These are phyloP conservation scores for Ceuthmochares aereus DNA, from an alignment of 2,113 vertebrate species.

Conservation along the genomic window DNA sequence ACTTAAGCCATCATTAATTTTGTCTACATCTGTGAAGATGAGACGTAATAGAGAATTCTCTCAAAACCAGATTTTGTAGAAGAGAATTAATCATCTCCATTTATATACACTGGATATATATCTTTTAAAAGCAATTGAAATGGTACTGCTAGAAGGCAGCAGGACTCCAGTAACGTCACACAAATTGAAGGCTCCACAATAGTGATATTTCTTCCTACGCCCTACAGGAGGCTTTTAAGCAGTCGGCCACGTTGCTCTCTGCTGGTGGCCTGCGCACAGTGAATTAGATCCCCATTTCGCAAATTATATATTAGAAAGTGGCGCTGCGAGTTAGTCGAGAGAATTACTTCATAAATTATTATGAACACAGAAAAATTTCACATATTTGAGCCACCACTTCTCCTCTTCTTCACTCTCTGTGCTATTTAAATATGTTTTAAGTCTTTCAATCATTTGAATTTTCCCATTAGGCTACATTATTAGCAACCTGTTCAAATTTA, in stretches of 20 bases:
- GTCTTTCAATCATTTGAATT: conserved; percentile 20
- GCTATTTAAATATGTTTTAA: neutral
- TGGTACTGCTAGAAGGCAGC: neutral
- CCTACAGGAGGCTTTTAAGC: neutral
- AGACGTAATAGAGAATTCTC: neutral
- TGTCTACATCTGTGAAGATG: neutral
- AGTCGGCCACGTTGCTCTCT: neutral
- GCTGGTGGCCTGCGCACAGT: neutral
- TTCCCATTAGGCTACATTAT: conserved; percentile 33
- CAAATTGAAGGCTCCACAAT: neutral
- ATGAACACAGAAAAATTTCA: neutral
- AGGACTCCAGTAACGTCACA: neutral
- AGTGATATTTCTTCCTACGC: neutral
- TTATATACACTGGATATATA: neutral
- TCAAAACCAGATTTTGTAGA: neutral
- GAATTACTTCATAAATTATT: neutral
- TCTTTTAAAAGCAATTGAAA: neutral
- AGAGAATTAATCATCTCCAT: neutral
- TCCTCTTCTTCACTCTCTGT: neutral
- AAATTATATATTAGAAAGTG: neutral
- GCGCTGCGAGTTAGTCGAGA: neutral
- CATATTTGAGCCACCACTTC: neutral
- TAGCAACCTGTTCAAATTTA: conserved; percentile 25
- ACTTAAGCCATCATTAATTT: neutral
- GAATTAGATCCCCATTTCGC: neutral